Evolutionary conservation across 2,797 vertebrate species (phyloP), one percentile per base, ranked within the genome.

Genomic region (Chiloscyllium punctatum): DNA sequence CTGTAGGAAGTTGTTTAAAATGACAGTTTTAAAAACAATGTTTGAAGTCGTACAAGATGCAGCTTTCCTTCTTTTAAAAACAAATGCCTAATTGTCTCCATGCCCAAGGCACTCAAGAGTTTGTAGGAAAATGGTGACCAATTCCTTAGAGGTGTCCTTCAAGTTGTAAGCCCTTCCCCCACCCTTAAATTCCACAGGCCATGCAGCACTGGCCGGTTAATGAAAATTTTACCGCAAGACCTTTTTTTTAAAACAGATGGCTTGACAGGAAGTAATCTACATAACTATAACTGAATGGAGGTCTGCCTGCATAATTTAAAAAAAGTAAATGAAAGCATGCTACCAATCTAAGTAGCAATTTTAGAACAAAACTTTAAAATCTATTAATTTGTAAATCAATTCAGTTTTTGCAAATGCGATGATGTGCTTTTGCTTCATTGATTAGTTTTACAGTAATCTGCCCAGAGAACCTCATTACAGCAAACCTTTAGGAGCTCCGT

Each of bases 161-260:
- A 95, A 74, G 69, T 74, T 94, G 94, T 94, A 48, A 74, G 74
- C 71, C 94, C 94, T 95, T 57, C 94, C 94, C 94, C 94, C 94
- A 77, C 25, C 71, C 71, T 95, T 77, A 77, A 95, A 95, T 74
- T 74, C 94, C 94, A 95, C 69, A 53, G 94, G 94, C 94, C 42
- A 77, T 53, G 27, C 53, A 48, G 92, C 92, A 74, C 69, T 72
- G 68, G 71, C 27, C 94, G 74, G 94, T 42, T 77, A 57, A 95
- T 77, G 71, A 95, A 95, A 95, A 77, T 95, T 51, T 77, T 71
- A 95, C 94, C 71, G 92, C 42, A 33, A 57, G 94, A 95, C 94
- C 94, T 74, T 95, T 95, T 48, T 18, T 95, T 21, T n/a, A n/a
- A 77, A 77, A 95, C 94, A 95, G 71, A 77, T 77, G 71, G 71